These are phyloP conservation scores for Microtus ochrogaster DNA, from an alignment of 2,113 vertebrate species.

Conservation along the genomic window DNA sequence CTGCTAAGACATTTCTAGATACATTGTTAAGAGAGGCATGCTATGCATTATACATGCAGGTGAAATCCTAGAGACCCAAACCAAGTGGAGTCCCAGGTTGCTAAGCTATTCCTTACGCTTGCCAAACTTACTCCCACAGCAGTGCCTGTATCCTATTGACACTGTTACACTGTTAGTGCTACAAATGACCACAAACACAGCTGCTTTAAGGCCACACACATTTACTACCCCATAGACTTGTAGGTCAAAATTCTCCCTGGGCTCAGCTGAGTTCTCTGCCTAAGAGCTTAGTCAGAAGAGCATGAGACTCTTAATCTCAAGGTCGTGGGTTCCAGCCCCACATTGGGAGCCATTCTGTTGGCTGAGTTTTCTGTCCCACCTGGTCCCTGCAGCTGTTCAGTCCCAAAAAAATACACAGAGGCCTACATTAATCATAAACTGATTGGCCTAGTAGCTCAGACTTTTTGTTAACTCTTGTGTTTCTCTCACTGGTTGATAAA, in stretches of 20 bases:
- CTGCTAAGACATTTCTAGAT: neutral
- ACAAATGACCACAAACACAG: neutral
- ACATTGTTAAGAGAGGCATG: neutral
- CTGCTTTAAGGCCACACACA: neutral
- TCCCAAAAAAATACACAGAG: no score
- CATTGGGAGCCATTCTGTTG: slow-evolving; percentile 87
- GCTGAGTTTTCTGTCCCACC: no score
- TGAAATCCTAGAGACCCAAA: neutral
- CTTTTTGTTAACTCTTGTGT: no score
- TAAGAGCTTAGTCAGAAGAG: slow-evolving; percentile 83
- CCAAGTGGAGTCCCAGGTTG: neutral
- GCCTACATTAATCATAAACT: no score
- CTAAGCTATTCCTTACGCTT: neutral
- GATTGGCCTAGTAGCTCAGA: no score
- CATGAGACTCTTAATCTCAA: slow-evolving; percentile 87
- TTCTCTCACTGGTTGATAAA: no score
- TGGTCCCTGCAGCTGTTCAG: no score
- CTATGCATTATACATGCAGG: neutral
- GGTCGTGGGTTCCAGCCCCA: slow-evolving; percentile 92
- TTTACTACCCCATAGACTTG: neutral
- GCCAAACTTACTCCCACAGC: neutral
- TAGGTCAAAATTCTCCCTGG: neutral
- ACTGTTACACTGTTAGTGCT: neutral
- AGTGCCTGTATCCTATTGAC: fast-evolving
- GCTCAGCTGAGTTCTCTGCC: neutral